Percentiles rank a stretch among this genome's conserved stretches.
These are phyloP conservation scores for Albula goreensis DNA, from an alignment of 2,113 vertebrate genomes.

Conservation along the genomic window DNA sequence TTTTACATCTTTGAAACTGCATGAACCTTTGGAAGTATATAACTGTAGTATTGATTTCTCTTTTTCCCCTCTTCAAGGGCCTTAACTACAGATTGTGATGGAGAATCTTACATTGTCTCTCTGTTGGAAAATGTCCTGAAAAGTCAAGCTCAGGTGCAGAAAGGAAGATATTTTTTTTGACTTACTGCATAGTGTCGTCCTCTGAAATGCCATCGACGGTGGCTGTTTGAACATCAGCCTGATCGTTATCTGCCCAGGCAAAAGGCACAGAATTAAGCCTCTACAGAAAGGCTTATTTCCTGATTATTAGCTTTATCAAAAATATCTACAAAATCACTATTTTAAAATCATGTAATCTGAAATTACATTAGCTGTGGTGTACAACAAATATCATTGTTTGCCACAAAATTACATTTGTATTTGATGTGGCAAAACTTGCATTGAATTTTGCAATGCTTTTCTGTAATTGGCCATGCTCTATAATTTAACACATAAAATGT, in stretches of 20 bases:
- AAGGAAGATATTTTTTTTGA: neutral
- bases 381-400: neutral
- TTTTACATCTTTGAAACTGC: neutral
- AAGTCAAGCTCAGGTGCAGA: neutral
- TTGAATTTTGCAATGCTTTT: too few species aligned
- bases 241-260: neutral
- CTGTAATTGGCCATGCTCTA: too few species aligned
- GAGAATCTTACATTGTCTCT: neutral
- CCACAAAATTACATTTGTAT: neutral
- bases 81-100: neutral
- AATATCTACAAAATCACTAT: neutral
- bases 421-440: too few species aligned
- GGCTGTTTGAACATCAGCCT: constrained; percentile 43
- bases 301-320: neutral
- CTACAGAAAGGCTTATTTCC: neutral
- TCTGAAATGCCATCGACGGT: constrained; percentile 46
- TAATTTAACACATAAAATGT: too few species aligned
- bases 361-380: neutral
- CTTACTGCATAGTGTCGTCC: constrained; percentile 60
- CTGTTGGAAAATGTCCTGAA: neutral
- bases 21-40: neutral
- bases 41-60: neutral
- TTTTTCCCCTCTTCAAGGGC: neutral
- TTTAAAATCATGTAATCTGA: neutral
- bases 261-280: neutral